These are phyloP conservation scores for Pteropus alecto DNA, from an alignment of 2,113 vertebrate species.

Conservation along the genomic window DNA sequence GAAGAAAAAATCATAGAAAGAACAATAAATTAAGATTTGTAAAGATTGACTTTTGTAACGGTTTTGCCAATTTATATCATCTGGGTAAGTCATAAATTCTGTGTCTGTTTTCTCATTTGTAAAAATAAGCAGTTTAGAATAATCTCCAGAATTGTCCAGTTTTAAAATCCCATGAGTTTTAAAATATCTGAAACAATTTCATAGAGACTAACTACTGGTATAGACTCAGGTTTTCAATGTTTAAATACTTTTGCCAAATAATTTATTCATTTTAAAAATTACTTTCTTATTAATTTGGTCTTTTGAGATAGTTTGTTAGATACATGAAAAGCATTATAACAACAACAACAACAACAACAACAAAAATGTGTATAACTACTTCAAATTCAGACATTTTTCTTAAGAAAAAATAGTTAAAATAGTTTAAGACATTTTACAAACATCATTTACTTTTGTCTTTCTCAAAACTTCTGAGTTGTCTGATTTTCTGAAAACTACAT, in stretches of 20 bases:
- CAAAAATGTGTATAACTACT: neutral
- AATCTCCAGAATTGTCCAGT: neutral
- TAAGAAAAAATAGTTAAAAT: neutral
- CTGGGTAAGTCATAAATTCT: neutral
- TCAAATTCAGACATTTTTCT: neutral
- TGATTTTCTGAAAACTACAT: constrained; percentile 20
- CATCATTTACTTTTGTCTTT: neutral
- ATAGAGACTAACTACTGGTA: neutral
- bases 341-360: neutral
- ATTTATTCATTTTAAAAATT: neutral
- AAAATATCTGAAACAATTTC: neutral
- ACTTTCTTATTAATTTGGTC: neutral
- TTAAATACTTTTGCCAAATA: neutral
- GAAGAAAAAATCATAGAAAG: neutral
- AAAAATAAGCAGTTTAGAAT: neutral
- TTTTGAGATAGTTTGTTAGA: neutral
- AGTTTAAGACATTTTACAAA: neutral
- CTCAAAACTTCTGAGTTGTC: neutral
- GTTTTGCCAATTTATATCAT: neutral
- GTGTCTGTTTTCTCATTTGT: neutral
- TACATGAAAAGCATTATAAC: neutral
- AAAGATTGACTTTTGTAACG: neutral
- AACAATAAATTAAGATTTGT: neutral
- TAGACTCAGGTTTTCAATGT: neutral
- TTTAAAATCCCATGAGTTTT: neutral